Base-by-base conservation (phyloP, 2,888 invertebrate species). In the Spisula solida region DNA sequence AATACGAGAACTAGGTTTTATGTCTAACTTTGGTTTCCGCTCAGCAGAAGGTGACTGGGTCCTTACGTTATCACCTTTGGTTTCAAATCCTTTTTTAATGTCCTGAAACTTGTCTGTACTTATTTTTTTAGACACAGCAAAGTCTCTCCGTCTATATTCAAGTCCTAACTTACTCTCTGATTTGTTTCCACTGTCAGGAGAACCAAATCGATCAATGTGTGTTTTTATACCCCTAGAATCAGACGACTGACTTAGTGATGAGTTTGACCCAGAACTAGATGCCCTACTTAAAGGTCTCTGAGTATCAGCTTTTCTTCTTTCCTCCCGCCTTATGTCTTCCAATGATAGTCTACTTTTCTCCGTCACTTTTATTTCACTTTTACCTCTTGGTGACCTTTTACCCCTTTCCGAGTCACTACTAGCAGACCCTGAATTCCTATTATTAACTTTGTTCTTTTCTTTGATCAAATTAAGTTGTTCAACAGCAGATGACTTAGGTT, bases 21-120 rank as follows among this genome's bases (percentile, higher is more conserved):
- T 83, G 60, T 88, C 89, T 48, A 88, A 25, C 34, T 89, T 89
- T 47, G 87, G 86, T 34, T 86, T 83, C 51, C 83, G 56, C 31
- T 86, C 87, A 0, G 48, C 81, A 10, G 66, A 56, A 29, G 85
- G 87, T 18, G 87, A 82, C 12, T 85, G 34, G 20, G 87, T 51
- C 55, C 85, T 84, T 31, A 16, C 60, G 20, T 48, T 70, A n/a
- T 75, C 51, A 48, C 55, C 75, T 83, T 89, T 87, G 2, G 51
- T 81, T 92, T 92, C 92, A 88, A 92, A 92, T 14, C 90, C 89
- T 88, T 92, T 91, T 79, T 92, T 90, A n/a, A 92, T 70, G 78
- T 91, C 92, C 60, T 82, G 60, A 60, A 92, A 92, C 41, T 92
- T 89, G 2, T 87, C 89, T 25, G 86, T 85, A 87, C 89, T 88